These are phyloP conservation scores for Agonopterix arenella DNA, from an alignment of 2,888 invertebrate species.

Conservation along the genomic window DNA sequence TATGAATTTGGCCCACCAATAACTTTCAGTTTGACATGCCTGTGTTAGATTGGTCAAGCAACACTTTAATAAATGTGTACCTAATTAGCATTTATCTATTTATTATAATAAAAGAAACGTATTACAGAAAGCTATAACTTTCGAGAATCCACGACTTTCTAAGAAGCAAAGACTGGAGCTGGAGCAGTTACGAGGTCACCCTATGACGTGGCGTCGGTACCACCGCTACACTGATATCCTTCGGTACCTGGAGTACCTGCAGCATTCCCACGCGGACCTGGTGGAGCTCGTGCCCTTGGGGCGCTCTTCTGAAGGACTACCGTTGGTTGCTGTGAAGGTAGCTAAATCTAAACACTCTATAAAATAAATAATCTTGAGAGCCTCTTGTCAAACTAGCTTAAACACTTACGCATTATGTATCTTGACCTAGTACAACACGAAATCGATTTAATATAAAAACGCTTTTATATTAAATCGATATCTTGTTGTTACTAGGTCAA, in stretches of 20 bases:
- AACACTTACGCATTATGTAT: not conserved
- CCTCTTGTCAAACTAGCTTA: not conserved
- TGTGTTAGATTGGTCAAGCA: too few species aligned
- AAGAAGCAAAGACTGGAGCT: slow-evolving; percentile 78
- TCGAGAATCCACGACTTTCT: slow-evolving; percentile 81
- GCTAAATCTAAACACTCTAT: not conserved
- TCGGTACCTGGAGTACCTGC: slow-evolving; percentile 81
- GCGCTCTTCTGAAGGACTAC: slow-evolving; percentile 82
- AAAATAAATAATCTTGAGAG: not conserved
- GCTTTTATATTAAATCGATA: too few species aligned
- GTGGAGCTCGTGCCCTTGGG: slow-evolving; percentile 84
- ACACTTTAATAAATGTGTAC: too few species aligned
- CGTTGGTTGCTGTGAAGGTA: slow-evolving; percentile 83
- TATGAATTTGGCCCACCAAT: too few species aligned
- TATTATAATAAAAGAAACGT: not conserved
- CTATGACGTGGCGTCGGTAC: slow-evolving; percentile 84
- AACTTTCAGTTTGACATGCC: too few species aligned
- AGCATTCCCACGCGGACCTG: slow-evolving; percentile 78
- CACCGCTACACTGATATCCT: slow-evolving; percentile 83
- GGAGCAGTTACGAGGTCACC: slow-evolving; percentile 76
- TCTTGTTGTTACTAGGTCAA: not conserved
- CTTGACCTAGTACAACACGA: not conserved
- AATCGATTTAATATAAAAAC: too few species aligned
- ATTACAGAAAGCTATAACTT: slow-evolving; percentile 77
- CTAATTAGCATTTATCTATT: not conserved